Conservation (phyloP, 2,888 invertebrate genomes). For the Ptilodon capucinus region DNA sequence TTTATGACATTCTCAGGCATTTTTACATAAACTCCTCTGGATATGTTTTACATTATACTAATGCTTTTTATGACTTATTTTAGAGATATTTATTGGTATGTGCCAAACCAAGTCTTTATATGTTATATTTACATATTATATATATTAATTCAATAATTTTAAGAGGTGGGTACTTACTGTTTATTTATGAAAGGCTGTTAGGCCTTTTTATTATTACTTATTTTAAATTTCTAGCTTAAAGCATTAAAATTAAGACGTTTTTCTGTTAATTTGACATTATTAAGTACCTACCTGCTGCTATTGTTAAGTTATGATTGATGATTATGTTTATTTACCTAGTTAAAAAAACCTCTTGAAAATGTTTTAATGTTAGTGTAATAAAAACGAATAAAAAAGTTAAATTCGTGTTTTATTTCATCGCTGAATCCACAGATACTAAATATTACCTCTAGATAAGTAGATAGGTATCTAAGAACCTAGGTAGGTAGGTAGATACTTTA, state of each 20-base stretch:
- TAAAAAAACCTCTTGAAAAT: conserved; percentile 59
- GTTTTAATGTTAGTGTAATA: conserved; percentile 69
- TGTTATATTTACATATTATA: not conserved
- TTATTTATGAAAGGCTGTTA: no score
- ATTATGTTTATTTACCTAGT: conserved; percentile 47
- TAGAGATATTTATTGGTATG: not conserved
- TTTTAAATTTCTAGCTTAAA: conserved; percentile 40
- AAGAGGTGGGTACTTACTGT: no score
- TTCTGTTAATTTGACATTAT: conserved; percentile 34
- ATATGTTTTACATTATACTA: no score
- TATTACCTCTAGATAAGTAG: no score
- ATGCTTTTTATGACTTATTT: no score
- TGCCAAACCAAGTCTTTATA: not conserved
- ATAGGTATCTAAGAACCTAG: no score
- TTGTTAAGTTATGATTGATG: conserved; percentile 45
- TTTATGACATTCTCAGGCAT: no score
- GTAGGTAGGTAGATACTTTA: no score
- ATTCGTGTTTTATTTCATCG: not conserved
- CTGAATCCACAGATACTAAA: no score
- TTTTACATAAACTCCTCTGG: no score
- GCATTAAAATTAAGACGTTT: conserved; percentile 34
- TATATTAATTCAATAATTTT: not conserved
- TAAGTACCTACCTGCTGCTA: conserved; percentile 34
- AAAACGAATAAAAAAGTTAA: conserved; percentile 38
- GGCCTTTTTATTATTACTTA: no score